phyloP scores from a whole-genome alignment of 2,888 invertebrate genomes.

The Noctua pronuba region DNA sequence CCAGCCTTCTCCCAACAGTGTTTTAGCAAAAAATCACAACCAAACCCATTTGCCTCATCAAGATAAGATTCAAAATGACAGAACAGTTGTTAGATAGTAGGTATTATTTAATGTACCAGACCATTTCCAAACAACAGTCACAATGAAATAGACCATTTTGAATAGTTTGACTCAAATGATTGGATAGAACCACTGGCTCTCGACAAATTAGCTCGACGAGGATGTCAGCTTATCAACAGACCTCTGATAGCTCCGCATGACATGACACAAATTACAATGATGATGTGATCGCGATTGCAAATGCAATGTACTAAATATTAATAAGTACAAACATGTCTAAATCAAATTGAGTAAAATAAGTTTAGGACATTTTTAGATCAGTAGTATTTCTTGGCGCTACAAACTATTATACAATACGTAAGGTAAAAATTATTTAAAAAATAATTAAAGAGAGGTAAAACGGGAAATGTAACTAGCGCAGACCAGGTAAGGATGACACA shows the following conservation, averaged over 20 bases:
- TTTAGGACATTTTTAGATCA: not conserved
- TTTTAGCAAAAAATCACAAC: not conserved
- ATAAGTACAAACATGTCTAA: not conserved
- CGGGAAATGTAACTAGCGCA: not conserved
- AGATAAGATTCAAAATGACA: constrained; percentile 5
- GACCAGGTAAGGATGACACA: not conserved
- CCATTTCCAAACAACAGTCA: not conserved
- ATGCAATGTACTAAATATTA: not conserved
- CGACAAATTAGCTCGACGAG: constrained; percentile 1
- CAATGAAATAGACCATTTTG: constrained; percentile 15
- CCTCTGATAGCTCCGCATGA: constrained; percentile 9
- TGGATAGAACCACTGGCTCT: not conserved
- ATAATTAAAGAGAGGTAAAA: not conserved
- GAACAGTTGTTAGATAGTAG: not conserved
- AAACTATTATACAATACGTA: not conserved
- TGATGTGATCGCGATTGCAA: not conserved
- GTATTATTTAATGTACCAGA: not conserved
- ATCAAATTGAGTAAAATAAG: not conserved
- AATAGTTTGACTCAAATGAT: not conserved
- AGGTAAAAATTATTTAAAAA: not conserved
- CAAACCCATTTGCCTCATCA: not conserved
- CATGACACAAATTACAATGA: constrained; percentile 16
- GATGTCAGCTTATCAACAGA: not conserved
- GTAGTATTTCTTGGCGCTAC: not conserved
- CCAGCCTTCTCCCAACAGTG: not conserved